Evolutionary conservation across 2,888 invertebrate species (phyloP).

Genomic region (Diarsia mendica): DNA sequence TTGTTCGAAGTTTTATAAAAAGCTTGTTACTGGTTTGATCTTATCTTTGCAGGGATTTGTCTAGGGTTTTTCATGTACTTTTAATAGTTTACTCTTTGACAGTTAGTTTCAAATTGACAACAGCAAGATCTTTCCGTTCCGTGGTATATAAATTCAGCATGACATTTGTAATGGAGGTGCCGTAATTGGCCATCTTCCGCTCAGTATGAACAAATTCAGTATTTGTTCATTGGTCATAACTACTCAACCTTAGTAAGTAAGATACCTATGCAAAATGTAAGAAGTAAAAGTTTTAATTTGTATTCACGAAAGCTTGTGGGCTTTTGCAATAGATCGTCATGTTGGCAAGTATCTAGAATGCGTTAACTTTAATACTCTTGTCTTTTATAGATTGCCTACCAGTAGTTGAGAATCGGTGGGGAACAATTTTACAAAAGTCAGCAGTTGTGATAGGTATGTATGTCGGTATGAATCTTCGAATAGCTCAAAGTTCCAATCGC

Average conservation of each 20-base stretch:
- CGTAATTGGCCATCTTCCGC: slow-evolving; percentile 69
- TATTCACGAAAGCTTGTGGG: slow-evolving; percentile 39
- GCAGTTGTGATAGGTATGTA: neutral
- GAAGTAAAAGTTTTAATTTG: slow-evolving; percentile 56
- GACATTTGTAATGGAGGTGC: slow-evolving; percentile 77
- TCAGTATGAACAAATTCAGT: slow-evolving; percentile 57
- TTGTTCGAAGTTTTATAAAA: neutral
- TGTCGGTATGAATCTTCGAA: neutral
- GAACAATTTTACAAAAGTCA: neutral
- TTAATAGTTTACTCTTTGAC: slow-evolving; percentile 58
- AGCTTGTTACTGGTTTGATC: neutral
- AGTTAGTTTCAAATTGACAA: slow-evolving; percentile 65
- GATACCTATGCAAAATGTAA: slow-evolving; percentile 39
- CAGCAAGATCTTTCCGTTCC: slow-evolving; percentile 69
- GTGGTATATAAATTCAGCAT: slow-evolving; percentile 81
- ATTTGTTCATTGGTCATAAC: slow-evolving; percentile 53
- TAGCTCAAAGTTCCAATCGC: neutral
- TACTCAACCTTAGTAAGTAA: slow-evolving; percentile 23
- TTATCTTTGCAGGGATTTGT: neutral
- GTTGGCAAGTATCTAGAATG: slow-evolving; percentile 20
- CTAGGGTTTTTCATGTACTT: neutral
- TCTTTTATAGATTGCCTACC: neutral
- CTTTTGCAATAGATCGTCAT: slow-evolving; percentile 46
- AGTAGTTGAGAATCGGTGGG: neutral
- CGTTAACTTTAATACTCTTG: neutral